phyloP scores from a whole-genome alignment of 1,140 invertebrate species.

The Saccostrea echinata region DNA sequence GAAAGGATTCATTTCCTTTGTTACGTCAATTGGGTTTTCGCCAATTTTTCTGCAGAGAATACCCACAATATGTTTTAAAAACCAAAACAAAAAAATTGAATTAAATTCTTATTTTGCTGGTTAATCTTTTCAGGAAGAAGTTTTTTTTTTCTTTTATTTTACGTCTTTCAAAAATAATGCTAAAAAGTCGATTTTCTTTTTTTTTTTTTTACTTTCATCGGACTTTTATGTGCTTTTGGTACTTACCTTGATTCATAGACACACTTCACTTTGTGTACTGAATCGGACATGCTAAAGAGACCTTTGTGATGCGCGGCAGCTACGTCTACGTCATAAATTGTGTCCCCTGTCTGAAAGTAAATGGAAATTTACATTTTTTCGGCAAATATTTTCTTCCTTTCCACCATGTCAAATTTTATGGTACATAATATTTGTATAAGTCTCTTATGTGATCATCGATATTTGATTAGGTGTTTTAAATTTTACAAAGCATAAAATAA shows the following conservation, averaged over 20 bases:
- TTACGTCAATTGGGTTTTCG: background rate
- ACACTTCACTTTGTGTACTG: background rate
- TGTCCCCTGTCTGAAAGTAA: slow-evolving; percentile 1
- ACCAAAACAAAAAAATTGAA: background rate
- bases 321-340: slow-evolving; percentile 4
- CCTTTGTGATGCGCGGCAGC: background rate
- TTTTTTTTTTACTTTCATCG: too few relatives aligned
- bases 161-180: too few relatives aligned
- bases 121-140: background rate
- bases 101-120: background rate
- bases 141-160: background rate
- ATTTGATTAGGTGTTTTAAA: too few relatives aligned
- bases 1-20: slow-evolving; percentile 5
- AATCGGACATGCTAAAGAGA: slow-evolving; percentile 17
- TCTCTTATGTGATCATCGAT: too few relatives aligned
- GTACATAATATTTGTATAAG: too few relatives aligned
- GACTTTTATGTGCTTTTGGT: background rate
- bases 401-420: too few relatives aligned
- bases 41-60: background rate
- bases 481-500: too few relatives aligned
- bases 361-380: background rate
- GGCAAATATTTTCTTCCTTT: too few relatives aligned
- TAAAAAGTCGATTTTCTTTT: too few relatives aligned
- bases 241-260: slow-evolving; percentile 6
- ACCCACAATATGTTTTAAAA: background rate